Percentiles rank a stretch among this genome's conserved stretches.
These are phyloP conservation scores for Leucoraja erinaceus DNA, from an alignment of 2,113 vertebrate genomes.

Conservation along the genomic window DNA sequence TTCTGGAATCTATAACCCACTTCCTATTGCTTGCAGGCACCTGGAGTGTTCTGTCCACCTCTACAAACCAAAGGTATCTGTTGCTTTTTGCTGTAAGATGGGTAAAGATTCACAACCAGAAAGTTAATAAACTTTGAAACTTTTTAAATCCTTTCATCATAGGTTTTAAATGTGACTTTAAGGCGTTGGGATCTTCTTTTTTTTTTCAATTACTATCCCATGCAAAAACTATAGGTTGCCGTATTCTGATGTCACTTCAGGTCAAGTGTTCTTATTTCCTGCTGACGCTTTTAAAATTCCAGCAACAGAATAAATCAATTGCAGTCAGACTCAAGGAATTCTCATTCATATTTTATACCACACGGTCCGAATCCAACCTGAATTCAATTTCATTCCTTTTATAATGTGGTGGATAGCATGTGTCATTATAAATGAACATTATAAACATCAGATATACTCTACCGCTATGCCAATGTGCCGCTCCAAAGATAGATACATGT, in stretches of 20 bases:
- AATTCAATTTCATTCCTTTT: not conserved
- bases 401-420: not conserved
- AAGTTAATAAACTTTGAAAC: not conserved
- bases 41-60: not conserved
- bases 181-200: not conserved
- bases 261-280: not conserved
- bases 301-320: not conserved
- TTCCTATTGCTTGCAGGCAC: not conserved
- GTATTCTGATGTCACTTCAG: not conserved
- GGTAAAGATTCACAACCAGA: not conserved
- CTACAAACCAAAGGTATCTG: not conserved
- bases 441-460: not conserved
- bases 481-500: too few species aligned
- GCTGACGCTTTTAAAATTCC: not conserved
- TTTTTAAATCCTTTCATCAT: not conserved
- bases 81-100: not conserved
- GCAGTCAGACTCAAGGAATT: not conserved
- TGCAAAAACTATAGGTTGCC: not conserved
- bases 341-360: not conserved
- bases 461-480: too few species aligned
- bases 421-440: not conserved
- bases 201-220: not conserved
- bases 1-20: not conserved
- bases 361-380: not conserved
- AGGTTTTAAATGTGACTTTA: not conserved